These are phyloP conservation scores for Sminthurinus signatus DNA, from an alignment of 1,140 invertebrate genomes.

Conservation along the genomic window DNA sequence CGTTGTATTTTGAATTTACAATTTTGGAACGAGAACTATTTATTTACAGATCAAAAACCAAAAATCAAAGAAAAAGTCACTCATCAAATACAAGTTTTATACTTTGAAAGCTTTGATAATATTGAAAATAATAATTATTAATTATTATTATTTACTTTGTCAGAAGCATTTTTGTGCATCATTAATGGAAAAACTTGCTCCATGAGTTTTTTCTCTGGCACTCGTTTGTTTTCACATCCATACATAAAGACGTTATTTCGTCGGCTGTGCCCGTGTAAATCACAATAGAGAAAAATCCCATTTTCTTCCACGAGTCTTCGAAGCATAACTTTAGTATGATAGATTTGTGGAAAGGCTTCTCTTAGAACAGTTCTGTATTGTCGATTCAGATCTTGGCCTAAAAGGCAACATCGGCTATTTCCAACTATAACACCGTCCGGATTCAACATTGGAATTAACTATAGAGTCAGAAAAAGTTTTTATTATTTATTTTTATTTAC, in stretches of 20 bases:
- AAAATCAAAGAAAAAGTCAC: neutral
- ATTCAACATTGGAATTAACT: conserved; percentile 91
- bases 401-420: conserved; percentile 80
- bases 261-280: conserved; percentile 90
- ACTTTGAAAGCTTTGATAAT: neutral
- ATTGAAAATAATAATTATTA: neutral
- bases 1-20: conserved; percentile 90
- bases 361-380: conserved; percentile 78
- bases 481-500: too few species aligned
- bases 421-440: conserved; percentile 94
- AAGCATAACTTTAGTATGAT: conserved; percentile 69
- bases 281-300: conserved; percentile 87
- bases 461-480: too few species aligned
- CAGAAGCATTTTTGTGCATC: conserved; percentile 83
- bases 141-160: conserved; percentile 62
- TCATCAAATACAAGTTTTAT: neutral
- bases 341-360: conserved; percentile 86
- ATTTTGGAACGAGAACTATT: conserved; percentile 85
- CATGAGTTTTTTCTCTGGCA: conserved; percentile 65
- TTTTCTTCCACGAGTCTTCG: conserved; percentile 80
- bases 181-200: conserved; percentile 89
- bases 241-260: conserved; percentile 94
- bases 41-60: conserved; percentile 45
- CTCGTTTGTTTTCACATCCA: conserved; percentile 82
- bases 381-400: conserved; percentile 79